These are phyloP conservation scores for Alcedo atthis DNA, from an alignment of 2,797 vertebrate genomes.

Conservation along the genomic window DNA sequence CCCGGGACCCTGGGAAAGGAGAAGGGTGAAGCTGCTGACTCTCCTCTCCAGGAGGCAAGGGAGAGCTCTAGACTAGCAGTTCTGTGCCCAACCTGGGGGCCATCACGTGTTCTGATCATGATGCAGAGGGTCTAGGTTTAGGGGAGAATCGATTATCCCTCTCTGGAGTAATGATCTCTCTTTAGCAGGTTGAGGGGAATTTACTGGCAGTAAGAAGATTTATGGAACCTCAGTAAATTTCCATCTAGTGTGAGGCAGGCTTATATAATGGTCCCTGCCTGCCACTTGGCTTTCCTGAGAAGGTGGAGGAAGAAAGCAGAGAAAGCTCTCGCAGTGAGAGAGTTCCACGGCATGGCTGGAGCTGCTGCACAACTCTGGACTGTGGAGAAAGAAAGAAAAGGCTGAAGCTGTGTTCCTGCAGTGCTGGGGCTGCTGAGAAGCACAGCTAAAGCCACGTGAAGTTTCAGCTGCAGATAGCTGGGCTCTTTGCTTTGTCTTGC, in stretches of 20 bases:
- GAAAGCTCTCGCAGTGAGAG: not conserved
- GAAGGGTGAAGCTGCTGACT: not conserved
- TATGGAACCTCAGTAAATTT: conserved; percentile 52
- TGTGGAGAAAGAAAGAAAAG: not conserved
- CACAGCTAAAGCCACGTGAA: not conserved
- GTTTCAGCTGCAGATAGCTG: not conserved
- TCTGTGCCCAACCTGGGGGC: not conserved
- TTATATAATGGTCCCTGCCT: not conserved
- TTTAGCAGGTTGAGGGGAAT: conserved; percentile 53
- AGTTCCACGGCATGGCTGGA: not conserved
- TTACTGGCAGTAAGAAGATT: conserved; percentile 60
- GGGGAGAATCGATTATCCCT: conserved; percentile 7
- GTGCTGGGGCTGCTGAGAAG: not conserved
- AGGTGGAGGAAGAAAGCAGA: not conserved
- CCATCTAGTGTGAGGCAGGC: not conserved
- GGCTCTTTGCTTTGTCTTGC: not conserved
- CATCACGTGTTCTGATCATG: not conserved
- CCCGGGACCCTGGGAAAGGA: not conserved
- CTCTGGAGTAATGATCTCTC: conserved; percentile 12
- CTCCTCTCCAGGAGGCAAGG: not conserved
- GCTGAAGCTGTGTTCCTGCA: not conserved
- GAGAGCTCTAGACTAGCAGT: not conserved
- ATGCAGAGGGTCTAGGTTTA: not conserved
- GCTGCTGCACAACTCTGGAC: not conserved
- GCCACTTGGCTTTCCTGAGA: not conserved